Base-by-base conservation (phyloP, 2,113 vertebrate species). In the Ceyx margarethae region DNA sequence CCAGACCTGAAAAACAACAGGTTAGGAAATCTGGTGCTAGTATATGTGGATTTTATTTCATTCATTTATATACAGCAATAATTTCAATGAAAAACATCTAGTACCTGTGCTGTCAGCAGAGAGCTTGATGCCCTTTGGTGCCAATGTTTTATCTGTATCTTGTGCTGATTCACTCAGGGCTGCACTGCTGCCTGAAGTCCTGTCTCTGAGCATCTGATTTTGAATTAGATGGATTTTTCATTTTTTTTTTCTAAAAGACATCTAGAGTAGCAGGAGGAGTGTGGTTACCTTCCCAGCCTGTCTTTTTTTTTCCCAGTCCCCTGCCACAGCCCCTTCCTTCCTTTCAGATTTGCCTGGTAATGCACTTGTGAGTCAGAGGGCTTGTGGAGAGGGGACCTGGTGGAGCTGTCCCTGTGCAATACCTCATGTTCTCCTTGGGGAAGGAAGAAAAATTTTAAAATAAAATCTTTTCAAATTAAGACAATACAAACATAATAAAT, bases 401-500 rank as follows among this genome's bases (percentile, higher is more conserved):
- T 89, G 50, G 66, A 89, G 69, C 90, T 35, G 3, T 94, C 58
- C 80, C 57, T 79, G 89, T 90, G 22, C 89, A 88, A 94, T 96
- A 86, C 88, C 87, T 94, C 87, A 82, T 65, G 5, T 95, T 25
- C 16, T 96, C 89, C 37, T 65, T 79, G 87, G 46, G 11, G 8
- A 50, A 31, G 1, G 7, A 1, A 7, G 53, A n/a, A n/a, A 56
- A 15, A 89, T 37, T 37, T 37, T 11, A 75, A 60, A 48, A 13
- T 48, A 25, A 95, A 89, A 58, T 76, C 97, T 96, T 98, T 98
- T 97, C 97, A 97, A 95, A 96, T 97, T 84, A 79, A 97, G 97
- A 97, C 97, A 98, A 97, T 98, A 95, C 97, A 97, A 97, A 97
- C 94, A 96, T 97, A 97, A 97, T 98, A 98, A 98, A 97, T 98